Evolutionary conservation across 2,888 invertebrate genomes (phyloP).

Genomic region (Oxystoma pomonae): DNA sequence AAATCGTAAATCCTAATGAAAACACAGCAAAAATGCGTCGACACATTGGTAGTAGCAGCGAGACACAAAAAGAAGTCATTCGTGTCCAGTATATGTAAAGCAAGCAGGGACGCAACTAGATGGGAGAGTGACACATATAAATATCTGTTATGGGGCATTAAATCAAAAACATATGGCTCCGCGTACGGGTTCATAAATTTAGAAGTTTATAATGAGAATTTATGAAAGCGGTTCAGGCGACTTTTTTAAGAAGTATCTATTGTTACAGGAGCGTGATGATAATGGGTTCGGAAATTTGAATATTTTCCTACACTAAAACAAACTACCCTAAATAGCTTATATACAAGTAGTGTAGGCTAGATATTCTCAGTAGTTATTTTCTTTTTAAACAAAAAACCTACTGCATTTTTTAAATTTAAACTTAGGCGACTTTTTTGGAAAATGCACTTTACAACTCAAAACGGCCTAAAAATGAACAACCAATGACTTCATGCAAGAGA

Average conservation of each 20-base stretch:
- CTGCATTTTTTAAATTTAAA: too few relatives aligned
- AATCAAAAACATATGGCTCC: slow-evolving; percentile 39
- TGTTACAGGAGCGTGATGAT: not conserved
- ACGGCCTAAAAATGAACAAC: too few relatives aligned
- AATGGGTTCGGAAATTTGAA: not conserved
- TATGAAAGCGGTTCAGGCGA: slow-evolving; percentile 32
- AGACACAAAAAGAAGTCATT: not conserved
- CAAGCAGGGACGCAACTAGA: slow-evolving; percentile 7
- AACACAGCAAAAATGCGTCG: not conserved
- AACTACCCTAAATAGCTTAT: too few relatives aligned
- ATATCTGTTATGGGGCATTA: slow-evolving; percentile 30
- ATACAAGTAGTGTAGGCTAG: too few relatives aligned
- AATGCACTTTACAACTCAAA: too few relatives aligned
- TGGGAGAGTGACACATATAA: slow-evolving; percentile 27
- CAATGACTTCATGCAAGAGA: too few relatives aligned
- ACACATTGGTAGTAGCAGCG: not conserved
- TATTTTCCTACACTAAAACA: not conserved
- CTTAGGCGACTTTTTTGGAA: too few relatives aligned
- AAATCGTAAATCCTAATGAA: not conserved
- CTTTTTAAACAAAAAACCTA: too few relatives aligned
- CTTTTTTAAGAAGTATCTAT: slow-evolving; percentile 22
- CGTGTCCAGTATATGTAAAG: not conserved
- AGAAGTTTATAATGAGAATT: slow-evolving; percentile 39
- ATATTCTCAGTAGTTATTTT: too few relatives aligned
- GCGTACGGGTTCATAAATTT: slow-evolving; percentile 35